Evolutionary conservation across 2,797 vertebrate species (phyloP), one percentile per base, ranked within the genome.

Genomic region (Bucorvus abyssinicus): DNA sequence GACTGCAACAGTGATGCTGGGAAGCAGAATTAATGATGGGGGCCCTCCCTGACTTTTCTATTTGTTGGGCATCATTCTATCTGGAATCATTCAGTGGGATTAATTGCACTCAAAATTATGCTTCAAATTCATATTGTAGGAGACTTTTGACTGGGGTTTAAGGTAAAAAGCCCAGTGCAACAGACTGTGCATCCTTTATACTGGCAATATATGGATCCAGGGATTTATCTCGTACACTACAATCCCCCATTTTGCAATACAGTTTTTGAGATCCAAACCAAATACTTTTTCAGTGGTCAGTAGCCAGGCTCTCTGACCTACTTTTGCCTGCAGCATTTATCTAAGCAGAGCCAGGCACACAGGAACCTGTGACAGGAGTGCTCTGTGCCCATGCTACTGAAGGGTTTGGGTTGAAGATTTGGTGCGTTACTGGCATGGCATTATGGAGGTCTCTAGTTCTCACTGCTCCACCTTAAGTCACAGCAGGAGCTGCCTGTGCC

Each of bases 401-500:
- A 55, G 27, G 24, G 22, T 40, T 91, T 81, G 36, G 15, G 76
- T 24, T 78, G 63, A 79, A 84, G 68, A 63, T 65, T 34, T 38
- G 49, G 45, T 76, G 44, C 15, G 4, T 67, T 67, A 61, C 22
- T 63, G 65, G 26, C 63, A 45, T 14, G 15, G 74, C 70, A 47
- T 95, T 84, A 44, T 53, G 71, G 69, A 85, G 60, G 34, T 77
- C 49, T 89, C 27, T n/a, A 14, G 38, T 88, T 92, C 80, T 87
- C 55, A 55, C 60, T 73, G 73, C 57, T 95, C 68, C 65, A 89
- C 94, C 79, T 90, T 80, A 95, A 94, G 52, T 38, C 73, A 89
- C 73, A 89, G 68, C 69, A 86, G 65, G 38, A 78, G 45, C 61
- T 95, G 68, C 75, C 34, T 63, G 42, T 70, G 56, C 19, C 42